Conservation (phyloP, 2,113 vertebrate genomes). For the Carettochelys insculpta region DNA sequence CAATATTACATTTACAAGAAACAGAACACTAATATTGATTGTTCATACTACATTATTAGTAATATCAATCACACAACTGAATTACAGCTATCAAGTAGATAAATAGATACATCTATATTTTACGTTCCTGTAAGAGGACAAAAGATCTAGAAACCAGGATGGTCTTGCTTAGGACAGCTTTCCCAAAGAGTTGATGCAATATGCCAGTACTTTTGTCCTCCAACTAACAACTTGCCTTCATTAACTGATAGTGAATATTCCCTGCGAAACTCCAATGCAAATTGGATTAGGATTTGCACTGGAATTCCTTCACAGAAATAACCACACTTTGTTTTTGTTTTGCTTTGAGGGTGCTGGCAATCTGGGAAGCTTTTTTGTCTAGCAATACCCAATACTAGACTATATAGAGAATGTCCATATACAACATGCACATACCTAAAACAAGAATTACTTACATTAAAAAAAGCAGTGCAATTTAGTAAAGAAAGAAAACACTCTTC, state of each 20-base stretch:
- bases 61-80: too few relatives aligned
- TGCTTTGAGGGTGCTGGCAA: background rate
- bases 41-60: too few relatives aligned
- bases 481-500: background rate
- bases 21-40: background rate
- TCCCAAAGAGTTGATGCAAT: background rate
- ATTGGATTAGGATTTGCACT: too few relatives aligned
- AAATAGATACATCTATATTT: background rate
- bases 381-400: background rate
- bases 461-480: background rate
- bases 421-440: background rate
- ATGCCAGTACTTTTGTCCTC: background rate
- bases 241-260: background rate
- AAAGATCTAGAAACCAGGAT: background rate
- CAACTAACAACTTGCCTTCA: background rate
- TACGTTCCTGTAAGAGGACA: background rate
- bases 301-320: background rate
- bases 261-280: background rate
- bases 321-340: background rate
- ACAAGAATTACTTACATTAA: background rate
- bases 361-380: background rate
- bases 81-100: background rate
- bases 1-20: background rate
- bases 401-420: fast-evolving
- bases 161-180: background rate